Conservation (phyloP, 2,113 vertebrate species). For the Hippocampus barbouri region DNA sequence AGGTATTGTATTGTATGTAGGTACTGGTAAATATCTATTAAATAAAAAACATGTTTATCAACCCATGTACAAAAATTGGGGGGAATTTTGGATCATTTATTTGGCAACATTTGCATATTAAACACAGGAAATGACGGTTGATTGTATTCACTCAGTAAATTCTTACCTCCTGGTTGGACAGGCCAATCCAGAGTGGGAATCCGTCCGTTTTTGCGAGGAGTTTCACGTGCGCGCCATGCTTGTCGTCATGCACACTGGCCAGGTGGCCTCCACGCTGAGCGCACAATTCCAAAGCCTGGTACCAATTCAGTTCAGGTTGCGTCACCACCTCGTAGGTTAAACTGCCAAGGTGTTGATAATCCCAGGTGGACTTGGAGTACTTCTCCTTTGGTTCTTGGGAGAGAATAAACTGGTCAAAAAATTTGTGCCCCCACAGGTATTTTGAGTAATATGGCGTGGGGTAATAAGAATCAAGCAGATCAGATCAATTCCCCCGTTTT, state of each 20-base stretch:
- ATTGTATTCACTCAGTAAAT: background rate
- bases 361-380: slow-evolving; percentile 63
- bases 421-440: no score
- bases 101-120: no score
- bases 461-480: no score
- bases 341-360: slow-evolving; percentile 67
- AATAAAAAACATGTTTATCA: no score
- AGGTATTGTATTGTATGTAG: no score
- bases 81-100: no score
- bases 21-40: no score
- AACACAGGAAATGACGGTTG: no score
- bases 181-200: slow-evolving; percentile 88
- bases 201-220: slow-evolving; percentile 80
- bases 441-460: no score
- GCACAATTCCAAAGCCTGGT: slow-evolving; percentile 80
- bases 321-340: slow-evolving; percentile 76
- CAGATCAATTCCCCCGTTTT: no score
- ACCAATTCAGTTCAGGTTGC: slow-evolving; percentile 78
- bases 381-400: slow-evolving; percentile 64
- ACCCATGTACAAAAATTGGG: no score
- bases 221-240: slow-evolving; percentile 72
- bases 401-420: background rate
- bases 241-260: slow-evolving; percentile 79
- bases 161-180: slow-evolving; percentile 87
- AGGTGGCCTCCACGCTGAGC: slow-evolving; percentile 73